phyloP scores from a whole-genome alignment of 2,113 vertebrate species.

The Saguinus imperator region DNA sequence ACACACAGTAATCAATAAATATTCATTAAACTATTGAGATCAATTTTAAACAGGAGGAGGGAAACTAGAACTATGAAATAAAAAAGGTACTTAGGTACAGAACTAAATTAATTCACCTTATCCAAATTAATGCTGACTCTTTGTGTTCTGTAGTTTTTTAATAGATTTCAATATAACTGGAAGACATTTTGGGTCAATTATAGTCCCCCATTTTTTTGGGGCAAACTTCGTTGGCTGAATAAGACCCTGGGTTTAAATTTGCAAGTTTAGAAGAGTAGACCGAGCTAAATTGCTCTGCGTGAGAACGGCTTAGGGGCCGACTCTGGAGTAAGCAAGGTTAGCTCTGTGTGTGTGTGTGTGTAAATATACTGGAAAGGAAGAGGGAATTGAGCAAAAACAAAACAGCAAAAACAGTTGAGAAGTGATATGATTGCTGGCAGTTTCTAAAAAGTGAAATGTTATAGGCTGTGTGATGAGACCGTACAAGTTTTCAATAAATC shows the following conservation, averaged over 20 bases:
- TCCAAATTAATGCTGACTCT: slow-evolving; percentile 31
- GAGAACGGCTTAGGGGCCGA: not conserved
- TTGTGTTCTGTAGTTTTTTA: not conserved
- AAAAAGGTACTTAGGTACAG: not conserved
- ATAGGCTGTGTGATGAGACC: not conserved
- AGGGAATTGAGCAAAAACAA: not conserved
- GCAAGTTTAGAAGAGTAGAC: slow-evolving; percentile 7
- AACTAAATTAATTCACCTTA: not conserved
- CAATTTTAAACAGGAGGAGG: not conserved
- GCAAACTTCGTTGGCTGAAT: slow-evolving; percentile 8
- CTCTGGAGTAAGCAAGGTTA: not conserved
- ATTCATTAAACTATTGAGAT: slow-evolving; percentile 8
- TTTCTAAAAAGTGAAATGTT: slow-evolving; percentile 8
- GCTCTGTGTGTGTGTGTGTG: not conserved
- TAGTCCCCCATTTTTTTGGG: not conserved
- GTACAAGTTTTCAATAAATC: not conserved
- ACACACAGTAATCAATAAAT: not conserved
- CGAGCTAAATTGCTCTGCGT: not conserved
- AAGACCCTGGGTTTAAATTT: slow-evolving; percentile 21
- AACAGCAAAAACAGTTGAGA: not conserved
- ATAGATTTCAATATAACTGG: slow-evolving; percentile 6
- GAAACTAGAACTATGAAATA: not conserved
- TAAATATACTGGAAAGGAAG: not conserved
- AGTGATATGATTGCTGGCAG: not conserved
- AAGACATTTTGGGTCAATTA: slow-evolving; percentile 26